Percentiles rank a stretch among this genome's conserved stretches.
Evolutionary conservation across 2,888 invertebrate species (phyloP).

Genomic region (Lottia scabra): DNA sequence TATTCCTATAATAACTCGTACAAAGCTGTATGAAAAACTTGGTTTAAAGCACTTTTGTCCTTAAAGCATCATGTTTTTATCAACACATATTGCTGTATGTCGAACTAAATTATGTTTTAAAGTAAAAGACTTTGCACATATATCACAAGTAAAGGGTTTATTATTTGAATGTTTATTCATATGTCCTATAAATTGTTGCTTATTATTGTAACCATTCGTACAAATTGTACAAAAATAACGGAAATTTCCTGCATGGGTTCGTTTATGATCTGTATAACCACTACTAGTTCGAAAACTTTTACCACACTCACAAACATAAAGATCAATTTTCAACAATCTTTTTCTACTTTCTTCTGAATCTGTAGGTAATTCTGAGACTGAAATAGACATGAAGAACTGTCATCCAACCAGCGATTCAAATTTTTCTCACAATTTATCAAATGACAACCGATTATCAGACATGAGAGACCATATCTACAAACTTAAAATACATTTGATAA

Average conservation of each 20-base stretch:
- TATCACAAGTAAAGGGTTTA: conserved; percentile 18
- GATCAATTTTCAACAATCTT: not conserved
- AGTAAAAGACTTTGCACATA: conserved; percentile 13
- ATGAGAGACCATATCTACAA: too few relatives aligned
- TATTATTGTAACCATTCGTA: conserved; percentile 23
- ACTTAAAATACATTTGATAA: too few relatives aligned
- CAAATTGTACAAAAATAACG: conserved; percentile 24
- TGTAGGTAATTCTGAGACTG: too few relatives aligned
- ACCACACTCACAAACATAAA: not conserved
- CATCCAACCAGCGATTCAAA: too few relatives aligned
- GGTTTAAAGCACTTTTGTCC: too few relatives aligned
- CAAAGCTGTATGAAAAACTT: too few relatives aligned
- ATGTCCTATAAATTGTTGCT: conserved; percentile 30
- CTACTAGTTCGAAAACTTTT: not conserved
- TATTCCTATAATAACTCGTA: too few relatives aligned
- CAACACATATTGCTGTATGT: conserved; percentile 13
- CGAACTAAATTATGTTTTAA: conserved; percentile 18
- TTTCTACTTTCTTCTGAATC: too few relatives aligned
- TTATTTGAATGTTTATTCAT: conserved; percentile 23
- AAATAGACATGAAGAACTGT: too few relatives aligned
- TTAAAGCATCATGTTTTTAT: too few relatives aligned
- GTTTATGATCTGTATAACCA: not conserved
- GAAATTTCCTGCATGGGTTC: not conserved
- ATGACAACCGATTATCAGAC: too few relatives aligned
- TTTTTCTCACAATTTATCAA: too few relatives aligned